These are phyloP conservation scores for Synchiropus splendidus DNA, from an alignment of 2,113 vertebrate genomes.

Conservation along the genomic window DNA sequence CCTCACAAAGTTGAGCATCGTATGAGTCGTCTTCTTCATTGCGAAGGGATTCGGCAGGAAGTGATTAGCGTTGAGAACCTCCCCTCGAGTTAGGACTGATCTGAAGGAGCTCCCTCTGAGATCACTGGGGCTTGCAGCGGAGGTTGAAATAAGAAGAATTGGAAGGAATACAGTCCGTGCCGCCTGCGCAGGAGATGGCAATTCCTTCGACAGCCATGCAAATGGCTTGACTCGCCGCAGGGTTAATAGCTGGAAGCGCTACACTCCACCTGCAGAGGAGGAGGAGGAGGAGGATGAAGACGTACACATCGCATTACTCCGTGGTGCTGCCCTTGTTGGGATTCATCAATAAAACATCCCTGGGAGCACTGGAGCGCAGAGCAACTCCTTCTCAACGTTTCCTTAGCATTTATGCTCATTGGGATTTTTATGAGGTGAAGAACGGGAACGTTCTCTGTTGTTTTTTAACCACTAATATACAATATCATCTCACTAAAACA, in stretches of 20 bases:
- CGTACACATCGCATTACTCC: not conserved
- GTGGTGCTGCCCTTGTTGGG: not conserved
- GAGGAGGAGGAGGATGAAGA: conserved; percentile 10
- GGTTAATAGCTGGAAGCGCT: conserved; percentile 15
- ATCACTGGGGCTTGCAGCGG: conserved; percentile 1
- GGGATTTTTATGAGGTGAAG: too few species aligned
- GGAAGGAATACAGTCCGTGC: not conserved
- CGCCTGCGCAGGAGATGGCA: conserved; percentile 8
- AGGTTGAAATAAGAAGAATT: not conserved
- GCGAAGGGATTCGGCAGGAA: not conserved
- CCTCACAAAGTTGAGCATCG: too few species aligned
- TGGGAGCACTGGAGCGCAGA: conserved; percentile 3
- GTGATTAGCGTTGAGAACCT: too few species aligned
- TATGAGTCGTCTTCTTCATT: too few species aligned
- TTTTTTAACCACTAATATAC: too few species aligned
- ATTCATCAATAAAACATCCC: conserved; percentile 11
- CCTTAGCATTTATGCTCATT: too few species aligned
- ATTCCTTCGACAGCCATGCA: conserved; percentile 19
- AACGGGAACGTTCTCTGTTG: too few species aligned
- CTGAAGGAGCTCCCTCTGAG: conserved; percentile 24
- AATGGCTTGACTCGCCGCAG: conserved; percentile 27
- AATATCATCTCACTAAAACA: too few species aligned
- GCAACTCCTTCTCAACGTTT: too few species aligned
- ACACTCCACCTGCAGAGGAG: conserved; percentile 16
- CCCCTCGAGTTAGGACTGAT: conserved; percentile 16